Evolutionary conservation across 2,113 vertebrate genomes (phyloP), one percentile per base, ranked within the genome.

Genomic region (Gadus macrocephalus): DNA sequence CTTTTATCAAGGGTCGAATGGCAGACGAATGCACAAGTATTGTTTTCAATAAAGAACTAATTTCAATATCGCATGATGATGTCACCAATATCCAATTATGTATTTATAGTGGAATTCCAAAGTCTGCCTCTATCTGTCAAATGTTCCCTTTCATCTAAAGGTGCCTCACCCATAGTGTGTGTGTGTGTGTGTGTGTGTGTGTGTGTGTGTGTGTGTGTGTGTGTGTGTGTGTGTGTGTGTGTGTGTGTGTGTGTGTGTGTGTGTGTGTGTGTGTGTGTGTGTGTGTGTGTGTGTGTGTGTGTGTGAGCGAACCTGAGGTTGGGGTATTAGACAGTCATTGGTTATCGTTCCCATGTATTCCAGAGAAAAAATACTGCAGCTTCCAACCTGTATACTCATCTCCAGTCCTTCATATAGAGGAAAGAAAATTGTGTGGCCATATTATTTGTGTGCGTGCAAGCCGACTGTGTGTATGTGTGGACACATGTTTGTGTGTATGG

Each of bases 41-140:
- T 75, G 64, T 77, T 86, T 81, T 81, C 66, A 77, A 79, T 3
- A 69, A 74, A 61, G 71, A 71, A 83, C 83, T 80, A 85, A 87
- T 86, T 89, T 88, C 79, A 87, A 64, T 89, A 89, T 86, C 83
- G 91, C 91, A 92, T 92, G 90, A 90, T 90, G 88, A 89, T 88
- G 89, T 87, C 84, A 91, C 85, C 86, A 88, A 86, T 86, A 89
- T 87, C 78, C 78, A 86, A 80, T 87, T 86, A 85, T 76, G 76
- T 90, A 89, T 86, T 91, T 86, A 86, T 80, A 83, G 79, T 88
- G 82, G 83, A 87, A 88, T 86, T 89, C 85, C 86, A 87, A 90
- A 90, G 89, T 89, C 85, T 88, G 85, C 88, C 86, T 81, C 42
- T 49, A 84, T 85, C 80, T 87, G 88, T 87, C 86, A 81, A 81